Evolutionary conservation across 2,888 invertebrate genomes (phyloP).

Genomic region (Cryptocephalus moraei): DNA sequence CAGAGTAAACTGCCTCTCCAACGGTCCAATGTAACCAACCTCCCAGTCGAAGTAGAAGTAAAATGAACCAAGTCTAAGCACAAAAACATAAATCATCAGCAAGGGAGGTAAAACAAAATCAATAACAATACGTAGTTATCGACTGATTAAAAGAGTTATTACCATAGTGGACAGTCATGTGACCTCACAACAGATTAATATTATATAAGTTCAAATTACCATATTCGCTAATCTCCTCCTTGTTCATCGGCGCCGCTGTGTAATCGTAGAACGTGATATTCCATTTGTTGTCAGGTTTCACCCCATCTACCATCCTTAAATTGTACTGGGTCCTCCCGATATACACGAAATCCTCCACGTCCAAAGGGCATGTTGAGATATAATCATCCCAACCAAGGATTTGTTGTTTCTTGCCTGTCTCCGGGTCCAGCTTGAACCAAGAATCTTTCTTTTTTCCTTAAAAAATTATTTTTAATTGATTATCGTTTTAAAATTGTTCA

Average conservation of each 20-base stretch:
- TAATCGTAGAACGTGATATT: conserved; percentile 97
- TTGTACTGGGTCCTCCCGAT: conserved; percentile 87
- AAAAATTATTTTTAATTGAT: neutral
- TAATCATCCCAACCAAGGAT: conserved; percentile 48
- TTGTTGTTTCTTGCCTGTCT: conserved; percentile 53
- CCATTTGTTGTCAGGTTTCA: conserved; percentile 68
- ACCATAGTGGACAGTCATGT: too few relatives aligned
- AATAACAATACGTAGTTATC: too few relatives aligned
- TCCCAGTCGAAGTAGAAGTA: conserved; percentile 81
- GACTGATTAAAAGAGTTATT: too few relatives aligned
- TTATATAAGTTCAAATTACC: conserved; percentile 9
- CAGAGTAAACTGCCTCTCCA: conserved; percentile 74
- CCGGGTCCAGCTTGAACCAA: conserved; percentile 84
- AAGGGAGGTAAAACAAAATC: too few relatives aligned
- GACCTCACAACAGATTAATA: too few relatives aligned
- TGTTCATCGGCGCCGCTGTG: conserved; percentile 70
- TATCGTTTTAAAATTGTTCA: neutral
- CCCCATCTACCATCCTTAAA: conserved; percentile 86
- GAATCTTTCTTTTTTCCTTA: conserved; percentile 67
- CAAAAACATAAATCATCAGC: too few relatives aligned
- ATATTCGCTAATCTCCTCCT: conserved; percentile 69
- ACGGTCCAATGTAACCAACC: conserved; percentile 75
- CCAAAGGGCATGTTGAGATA: conserved; percentile 55
- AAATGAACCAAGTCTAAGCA: conserved; percentile 72
- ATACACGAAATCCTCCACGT: conserved; percentile 60